Evolutionary conservation across 2,113 vertebrate genomes (phyloP).

Genomic region (Nestor notabilis): DNA sequence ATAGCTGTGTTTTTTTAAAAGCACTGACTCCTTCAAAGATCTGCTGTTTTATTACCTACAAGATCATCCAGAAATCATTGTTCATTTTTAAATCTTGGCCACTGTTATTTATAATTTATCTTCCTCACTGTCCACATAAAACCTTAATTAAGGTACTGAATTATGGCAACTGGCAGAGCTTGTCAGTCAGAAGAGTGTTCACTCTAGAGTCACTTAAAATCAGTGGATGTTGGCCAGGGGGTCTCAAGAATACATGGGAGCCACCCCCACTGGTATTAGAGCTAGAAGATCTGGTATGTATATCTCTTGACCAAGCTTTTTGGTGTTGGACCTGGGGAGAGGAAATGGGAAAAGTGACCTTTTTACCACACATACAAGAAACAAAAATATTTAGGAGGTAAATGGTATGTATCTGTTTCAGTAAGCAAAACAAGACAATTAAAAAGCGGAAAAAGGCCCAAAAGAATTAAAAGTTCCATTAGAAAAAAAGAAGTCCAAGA

Average conservation of each 20-base stretch:
- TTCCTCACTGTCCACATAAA: neutral
- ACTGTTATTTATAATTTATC: neutral
- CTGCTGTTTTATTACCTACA: neutral
- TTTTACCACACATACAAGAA: neutral
- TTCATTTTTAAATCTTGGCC: neutral
- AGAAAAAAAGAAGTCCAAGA: neutral
- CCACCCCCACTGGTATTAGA: neutral
- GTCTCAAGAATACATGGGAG: fast-evolving
- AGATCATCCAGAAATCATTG: neutral
- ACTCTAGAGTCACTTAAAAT: neutral
- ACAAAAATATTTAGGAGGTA: neutral
- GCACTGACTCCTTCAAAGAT: neutral
- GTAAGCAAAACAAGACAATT: neutral
- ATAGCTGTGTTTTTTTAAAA: neutral
- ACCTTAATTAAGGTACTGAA: neutral
- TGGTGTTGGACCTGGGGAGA: neutral
- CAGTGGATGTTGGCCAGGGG: neutral
- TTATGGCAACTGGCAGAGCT: neutral
- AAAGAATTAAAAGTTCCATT: neutral
- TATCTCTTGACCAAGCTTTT: neutral
- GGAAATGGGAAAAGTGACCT: neutral
- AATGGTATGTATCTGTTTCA: neutral
- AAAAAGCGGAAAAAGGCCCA: neutral
- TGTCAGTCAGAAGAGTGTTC: neutral
- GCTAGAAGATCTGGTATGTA: neutral